Evolutionary conservation across 2,888 invertebrate genomes (phyloP).

Genomic region (Adela reaumurella): DNA sequence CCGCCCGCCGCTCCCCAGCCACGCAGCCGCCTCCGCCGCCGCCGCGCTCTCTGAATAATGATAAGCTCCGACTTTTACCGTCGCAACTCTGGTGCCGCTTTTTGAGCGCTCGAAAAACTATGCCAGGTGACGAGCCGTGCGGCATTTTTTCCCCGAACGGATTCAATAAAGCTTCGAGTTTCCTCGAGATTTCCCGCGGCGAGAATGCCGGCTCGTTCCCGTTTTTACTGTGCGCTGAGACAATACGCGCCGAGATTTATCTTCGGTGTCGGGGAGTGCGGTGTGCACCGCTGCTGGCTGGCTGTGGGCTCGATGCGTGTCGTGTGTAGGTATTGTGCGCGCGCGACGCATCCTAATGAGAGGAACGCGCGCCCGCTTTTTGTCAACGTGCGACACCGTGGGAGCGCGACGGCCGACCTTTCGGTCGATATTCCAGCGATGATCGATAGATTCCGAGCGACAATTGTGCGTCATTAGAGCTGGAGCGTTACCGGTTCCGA

Average conservation of each 20-base stretch:
- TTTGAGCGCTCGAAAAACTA: neutral
- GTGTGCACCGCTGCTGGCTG: neutral
- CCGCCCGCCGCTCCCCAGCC: no score
- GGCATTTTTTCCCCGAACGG: neutral
- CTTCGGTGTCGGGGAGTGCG: neutral
- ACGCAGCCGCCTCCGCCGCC: no score
- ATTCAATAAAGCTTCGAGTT: neutral
- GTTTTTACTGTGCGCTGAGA: neutral
- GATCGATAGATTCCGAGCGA: neutral
- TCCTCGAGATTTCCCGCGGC: neutral
- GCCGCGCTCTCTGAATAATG: neutral
- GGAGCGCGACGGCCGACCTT: neutral
- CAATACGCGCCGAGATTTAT: neutral
- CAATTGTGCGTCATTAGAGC: neutral
- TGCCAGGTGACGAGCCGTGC: neutral
- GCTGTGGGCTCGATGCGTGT: neutral
- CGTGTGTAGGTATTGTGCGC: neutral
- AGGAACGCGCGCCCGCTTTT: neutral
- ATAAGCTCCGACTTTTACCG: neutral
- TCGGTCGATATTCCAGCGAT: neutral
- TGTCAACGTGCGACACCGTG: neutral
- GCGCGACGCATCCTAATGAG: neutral
- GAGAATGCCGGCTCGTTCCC: neutral
- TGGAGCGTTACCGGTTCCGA: neutral
- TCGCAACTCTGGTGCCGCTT: neutral